These are phyloP conservation scores for Heteromyza rotundicornis DNA, from an alignment of 2,888 invertebrate genomes.

Conservation along the genomic window DNA sequence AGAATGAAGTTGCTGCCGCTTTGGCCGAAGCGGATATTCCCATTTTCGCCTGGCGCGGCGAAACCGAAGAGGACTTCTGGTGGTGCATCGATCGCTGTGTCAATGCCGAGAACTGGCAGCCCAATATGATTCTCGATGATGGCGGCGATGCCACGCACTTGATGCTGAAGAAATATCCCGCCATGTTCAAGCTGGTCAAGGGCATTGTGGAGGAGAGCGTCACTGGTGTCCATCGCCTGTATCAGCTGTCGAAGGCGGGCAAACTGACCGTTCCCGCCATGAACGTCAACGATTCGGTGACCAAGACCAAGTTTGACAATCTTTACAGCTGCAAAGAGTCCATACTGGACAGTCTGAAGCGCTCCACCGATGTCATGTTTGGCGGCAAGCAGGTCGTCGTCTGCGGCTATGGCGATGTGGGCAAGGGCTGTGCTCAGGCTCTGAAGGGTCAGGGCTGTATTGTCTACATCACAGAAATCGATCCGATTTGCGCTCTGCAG, in stretches of 20 bases:
- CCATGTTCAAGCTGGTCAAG: slow-evolving; percentile 92
- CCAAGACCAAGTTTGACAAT: slow-evolving; percentile 98
- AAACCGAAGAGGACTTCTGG: slow-evolving; percentile 98
- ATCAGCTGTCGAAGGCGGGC: slow-evolving; percentile 92
- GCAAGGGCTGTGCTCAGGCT: slow-evolving; percentile 95
- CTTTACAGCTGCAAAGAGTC: slow-evolving; percentile 94
- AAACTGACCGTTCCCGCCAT: slow-evolving; percentile 95
- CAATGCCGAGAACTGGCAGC: slow-evolving; percentile 91
- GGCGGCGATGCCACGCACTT: slow-evolving; percentile 97
- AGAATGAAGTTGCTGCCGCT: slow-evolving; percentile 97
- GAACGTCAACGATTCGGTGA: slow-evolving; percentile 98
- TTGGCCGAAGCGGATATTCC: slow-evolving; percentile 88
- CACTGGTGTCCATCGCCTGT: slow-evolving; percentile 96
- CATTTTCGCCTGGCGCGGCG: slow-evolving; percentile 96
- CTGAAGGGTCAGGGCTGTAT: slow-evolving; percentile 93
- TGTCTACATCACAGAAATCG: slow-evolving; percentile 88
- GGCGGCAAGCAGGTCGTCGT: slow-evolving; percentile 96
- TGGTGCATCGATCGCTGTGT: slow-evolving; percentile 98
- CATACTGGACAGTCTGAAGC: slow-evolving; percentile 75
- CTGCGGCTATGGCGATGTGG: slow-evolving; percentile 97
- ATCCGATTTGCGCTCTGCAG: slow-evolving; percentile 96
- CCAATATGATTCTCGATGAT: slow-evolving; percentile 97
- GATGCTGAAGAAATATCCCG: slow-evolving; percentile 93
- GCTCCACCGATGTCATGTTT: slow-evolving; percentile 86
- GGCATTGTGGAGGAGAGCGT: slow-evolving; percentile 98